phyloP scores from a whole-genome alignment of 1,140 invertebrate genomes.

The Lepidurus arcticus region DNA sequence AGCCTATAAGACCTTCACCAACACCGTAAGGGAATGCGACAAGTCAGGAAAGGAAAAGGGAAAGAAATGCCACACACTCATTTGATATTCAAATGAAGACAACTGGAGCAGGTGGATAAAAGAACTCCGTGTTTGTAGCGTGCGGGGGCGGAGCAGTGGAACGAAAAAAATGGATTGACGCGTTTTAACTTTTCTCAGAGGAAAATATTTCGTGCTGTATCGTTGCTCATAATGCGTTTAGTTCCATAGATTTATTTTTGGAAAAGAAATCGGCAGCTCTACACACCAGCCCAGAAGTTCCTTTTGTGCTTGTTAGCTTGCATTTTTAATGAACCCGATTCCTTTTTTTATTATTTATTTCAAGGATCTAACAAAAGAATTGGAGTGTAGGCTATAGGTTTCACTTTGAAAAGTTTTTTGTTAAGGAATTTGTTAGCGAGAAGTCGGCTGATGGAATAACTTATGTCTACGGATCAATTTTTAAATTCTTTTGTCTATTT shows the following conservation, averaged over 20 bases:
- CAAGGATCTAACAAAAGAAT: no score
- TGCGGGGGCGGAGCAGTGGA: no score
- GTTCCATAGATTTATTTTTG: neutral
- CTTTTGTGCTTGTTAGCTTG: neutral
- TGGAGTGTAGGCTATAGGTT: no score
- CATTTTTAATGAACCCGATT: neutral
- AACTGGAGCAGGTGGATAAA: neutral
- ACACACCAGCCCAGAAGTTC: neutral
- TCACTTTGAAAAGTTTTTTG: no score
- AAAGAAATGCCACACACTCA: neutral
- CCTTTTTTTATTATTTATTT: no score
- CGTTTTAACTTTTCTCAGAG: no score
- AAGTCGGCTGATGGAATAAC: neutral
- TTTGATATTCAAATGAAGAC: constrained; percentile 10
- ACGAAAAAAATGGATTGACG: no score
- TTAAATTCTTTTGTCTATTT: neutral
- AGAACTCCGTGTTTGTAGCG: neutral
- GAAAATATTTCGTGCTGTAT: no score
- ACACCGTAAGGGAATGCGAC: neutral
- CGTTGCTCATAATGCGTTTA: neutral
- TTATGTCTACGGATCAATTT: neutral
- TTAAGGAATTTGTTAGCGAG: no score
- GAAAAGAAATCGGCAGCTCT: neutral
- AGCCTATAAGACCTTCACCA: neutral
- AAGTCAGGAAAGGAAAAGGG: neutral